Base-by-base conservation (phyloP, 2,888 invertebrate species). In the Campopleginae sp. region DNA sequence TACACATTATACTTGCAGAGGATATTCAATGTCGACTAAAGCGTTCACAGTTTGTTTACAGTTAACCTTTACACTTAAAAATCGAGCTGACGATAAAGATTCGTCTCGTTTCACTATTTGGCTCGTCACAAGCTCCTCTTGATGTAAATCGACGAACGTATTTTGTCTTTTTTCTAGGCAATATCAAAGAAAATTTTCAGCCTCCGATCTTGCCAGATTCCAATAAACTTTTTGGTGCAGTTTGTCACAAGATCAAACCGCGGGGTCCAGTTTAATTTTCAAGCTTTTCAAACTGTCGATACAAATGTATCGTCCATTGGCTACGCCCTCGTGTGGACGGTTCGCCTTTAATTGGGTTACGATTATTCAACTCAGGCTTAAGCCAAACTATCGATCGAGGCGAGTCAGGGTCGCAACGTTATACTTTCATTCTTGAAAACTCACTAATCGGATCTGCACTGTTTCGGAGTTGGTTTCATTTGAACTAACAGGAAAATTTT, bases 1-100 rank as follows among this genome's bases (percentile, higher is more conserved):
- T 78, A 46, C 33, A 33, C 46, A 54, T 38, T 63, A 54, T 33
- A 77, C 12, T 14, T 38, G 61, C 65, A 65, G 3, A 23, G 46
- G 27, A 33, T 14, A 65, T 48, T 31, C 48, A 44, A 75, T 46
- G 68, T 70, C 68, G 44, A 31, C 12, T 46, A 48, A 48, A 38
- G 19, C 65, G 19, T 38, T 38, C 19, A 4, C 12, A 38, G 38
- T 27, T 65, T 65, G 33, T 38, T 65, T 19, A 65, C n/a, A 38
- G 12, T 33, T 58, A 1, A 27, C 27, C 5, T 58, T 58, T 27
- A 58, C 14, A 58, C 27, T 14, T 5, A 58, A 58, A 17, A 27
- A 58, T 14, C 5, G 14, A 12, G 27, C 27, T 14, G 6, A 27
- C 27, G 14, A 27, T 58, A 14, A 58, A 38, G 0, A 8, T 38